Percentiles rank a stretch among this genome's conserved stretches.
Evolutionary conservation across 2,888 invertebrate species (phyloP).

Genomic region (Amphipoea lucens): DNA sequence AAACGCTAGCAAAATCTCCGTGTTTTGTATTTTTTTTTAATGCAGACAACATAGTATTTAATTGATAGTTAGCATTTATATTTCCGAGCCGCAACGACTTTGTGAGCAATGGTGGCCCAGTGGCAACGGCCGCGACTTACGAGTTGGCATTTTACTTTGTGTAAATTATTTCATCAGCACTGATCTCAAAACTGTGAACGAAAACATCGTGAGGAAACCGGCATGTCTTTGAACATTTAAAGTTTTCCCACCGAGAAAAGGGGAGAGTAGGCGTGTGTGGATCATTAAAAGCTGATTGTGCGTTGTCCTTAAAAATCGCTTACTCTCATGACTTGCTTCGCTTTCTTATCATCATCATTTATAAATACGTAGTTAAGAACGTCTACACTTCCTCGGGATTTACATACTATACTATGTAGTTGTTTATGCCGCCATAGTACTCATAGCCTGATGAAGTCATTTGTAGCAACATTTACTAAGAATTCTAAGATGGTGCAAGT

Average conservation of each 20-base stretch:
- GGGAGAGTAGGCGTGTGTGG: too few relatives aligned
- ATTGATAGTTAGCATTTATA: not conserved
- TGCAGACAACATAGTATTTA: not conserved
- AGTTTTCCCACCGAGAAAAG: too few relatives aligned
- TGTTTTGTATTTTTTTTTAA: too few relatives aligned
- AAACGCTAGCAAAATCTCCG: not conserved
- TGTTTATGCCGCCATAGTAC: slow-evolving; percentile 66
- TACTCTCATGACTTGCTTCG: slow-evolving; percentile 52
- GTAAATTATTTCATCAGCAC: too few relatives aligned
- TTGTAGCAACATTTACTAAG: slow-evolving; percentile 18
- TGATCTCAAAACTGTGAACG: too few relatives aligned
- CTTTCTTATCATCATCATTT: slow-evolving; percentile 65
- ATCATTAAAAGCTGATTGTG: too few relatives aligned
- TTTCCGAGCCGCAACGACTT: too few relatives aligned
- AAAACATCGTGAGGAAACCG: too few relatives aligned
- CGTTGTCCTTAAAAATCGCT: slow-evolving; percentile 29
- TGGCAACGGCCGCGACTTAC: too few relatives aligned
- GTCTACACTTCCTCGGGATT: slow-evolving; percentile 66
- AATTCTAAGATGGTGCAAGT: not conserved
- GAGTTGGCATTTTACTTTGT: too few relatives aligned
- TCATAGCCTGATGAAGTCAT: slow-evolving; percentile 26
- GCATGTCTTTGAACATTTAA: too few relatives aligned
- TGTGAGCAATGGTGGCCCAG: too few relatives aligned
- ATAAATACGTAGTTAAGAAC: slow-evolving; percentile 60
- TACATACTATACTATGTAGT: slow-evolving; percentile 69